phyloP scores from a whole-genome alignment of 37 sponge, comb jelly and placozoan species.

The Spongilla lacustris region DNA sequence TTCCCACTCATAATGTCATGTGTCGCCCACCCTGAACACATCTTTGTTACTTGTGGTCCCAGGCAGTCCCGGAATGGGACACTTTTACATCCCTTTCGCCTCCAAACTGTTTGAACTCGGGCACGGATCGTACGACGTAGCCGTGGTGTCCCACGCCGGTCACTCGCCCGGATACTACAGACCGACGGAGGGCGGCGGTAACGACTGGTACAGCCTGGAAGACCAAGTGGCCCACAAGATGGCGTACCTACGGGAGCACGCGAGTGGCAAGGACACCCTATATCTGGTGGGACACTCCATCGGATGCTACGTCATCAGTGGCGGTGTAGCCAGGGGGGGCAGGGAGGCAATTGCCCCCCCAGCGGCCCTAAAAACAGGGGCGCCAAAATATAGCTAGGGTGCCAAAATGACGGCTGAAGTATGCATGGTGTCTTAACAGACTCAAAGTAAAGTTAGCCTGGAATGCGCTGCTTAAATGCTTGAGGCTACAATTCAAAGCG shows the following conservation, averaged over 20 bases:
- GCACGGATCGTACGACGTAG: constrained; percentile 32
- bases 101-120: constrained; percentile 44
- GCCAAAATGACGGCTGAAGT: too few species aligned
- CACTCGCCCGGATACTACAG: constrained; percentile 68
- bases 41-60: constrained; percentile 61
- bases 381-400: too few species aligned
- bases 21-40: neutral
- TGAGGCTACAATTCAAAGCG: too few species aligned
- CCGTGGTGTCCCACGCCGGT: constrained; percentile 80
- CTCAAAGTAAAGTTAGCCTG: too few species aligned
- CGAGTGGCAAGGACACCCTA: constrained; percentile 11
- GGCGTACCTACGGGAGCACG: constrained; percentile 53
- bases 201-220: constrained; percentile 60
- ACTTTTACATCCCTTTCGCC: constrained; percentile 80
- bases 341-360: too few species aligned
- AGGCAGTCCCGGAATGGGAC: constrained; percentile 81
- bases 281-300: constrained; percentile 85
- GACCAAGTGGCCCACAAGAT: constrained; percentile 84
- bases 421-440: too few species aligned
- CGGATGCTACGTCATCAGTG: too few species aligned
- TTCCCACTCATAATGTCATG: constrained; percentile 67
- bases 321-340: too few species aligned
- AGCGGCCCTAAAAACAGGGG: too few species aligned
- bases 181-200: neutral
- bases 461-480: too few species aligned